A percentile compares a stretch with the other conserved stretches of the same genome.
phyloP scores from a whole-genome alignment of 64 coral and sea anemone species.

The Actinia equina region DNA sequence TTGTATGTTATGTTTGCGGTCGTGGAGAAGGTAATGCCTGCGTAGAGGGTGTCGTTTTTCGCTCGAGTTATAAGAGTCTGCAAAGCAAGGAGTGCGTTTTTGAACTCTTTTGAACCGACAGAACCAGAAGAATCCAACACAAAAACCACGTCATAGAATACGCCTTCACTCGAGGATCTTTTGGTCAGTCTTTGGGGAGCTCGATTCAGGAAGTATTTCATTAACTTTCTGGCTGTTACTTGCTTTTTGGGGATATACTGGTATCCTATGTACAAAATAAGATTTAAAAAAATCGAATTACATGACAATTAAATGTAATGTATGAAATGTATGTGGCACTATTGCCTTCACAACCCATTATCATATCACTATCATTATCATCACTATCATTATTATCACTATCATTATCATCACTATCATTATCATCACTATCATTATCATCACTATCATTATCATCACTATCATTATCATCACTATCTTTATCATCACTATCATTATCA shows the following conservation, averaged over 20 bases:
- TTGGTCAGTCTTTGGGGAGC: not conserved
- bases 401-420: no score
- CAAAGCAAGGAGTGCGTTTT: slow-evolving; percentile 28
- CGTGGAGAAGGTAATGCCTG: slow-evolving; percentile 39
- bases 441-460: not conserved
- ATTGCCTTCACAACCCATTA: not conserved
- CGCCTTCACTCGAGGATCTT: not conserved
- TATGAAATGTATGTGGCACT: no score
- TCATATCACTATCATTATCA: not conserved
- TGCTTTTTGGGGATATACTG: slow-evolving; percentile 25
- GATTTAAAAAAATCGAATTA: not conserved
- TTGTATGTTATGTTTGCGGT: slow-evolving; percentile 37
- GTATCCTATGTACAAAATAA: slow-evolving; percentile 16
- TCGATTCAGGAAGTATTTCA: slow-evolving; percentile 32
- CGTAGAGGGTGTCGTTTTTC: slow-evolving; percentile 30
- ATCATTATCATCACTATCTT: not conserved
- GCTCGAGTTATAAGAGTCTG: slow-evolving; percentile 44
- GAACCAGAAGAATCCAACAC: slow-evolving; percentile 57
- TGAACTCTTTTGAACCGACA: slow-evolving; percentile 37
- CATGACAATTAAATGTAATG: no score
- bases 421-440: no score
- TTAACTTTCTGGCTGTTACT: slow-evolving; percentile 50
- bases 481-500: not conserved
- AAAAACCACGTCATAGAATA: slow-evolving; percentile 54
- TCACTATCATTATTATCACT: no score